Evolutionary conservation across 2,113 vertebrate genomes (phyloP).

Genomic region (Cryptomyrus ogoouensis): DNA sequence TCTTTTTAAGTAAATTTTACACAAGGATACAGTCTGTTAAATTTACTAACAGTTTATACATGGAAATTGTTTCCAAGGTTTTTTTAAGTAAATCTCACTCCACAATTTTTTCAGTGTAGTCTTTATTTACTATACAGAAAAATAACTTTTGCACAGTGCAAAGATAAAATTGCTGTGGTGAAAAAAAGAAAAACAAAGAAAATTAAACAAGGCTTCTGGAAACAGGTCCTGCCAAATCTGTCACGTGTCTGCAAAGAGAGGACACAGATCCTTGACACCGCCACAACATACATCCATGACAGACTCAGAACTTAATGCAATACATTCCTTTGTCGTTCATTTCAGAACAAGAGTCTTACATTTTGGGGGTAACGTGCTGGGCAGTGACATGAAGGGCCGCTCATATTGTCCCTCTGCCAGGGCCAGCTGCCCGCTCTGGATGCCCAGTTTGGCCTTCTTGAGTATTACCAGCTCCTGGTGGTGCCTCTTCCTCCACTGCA

Average conservation of each 20-base stretch:
- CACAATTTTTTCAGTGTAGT: background rate
- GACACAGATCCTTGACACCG: background rate
- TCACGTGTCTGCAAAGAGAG: background rate
- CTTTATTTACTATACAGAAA: background rate
- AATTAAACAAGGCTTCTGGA: background rate
- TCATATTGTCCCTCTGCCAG: background rate
- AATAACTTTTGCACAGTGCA: background rate
- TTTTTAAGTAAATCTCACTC: background rate
- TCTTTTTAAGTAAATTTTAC: background rate
- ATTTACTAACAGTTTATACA: background rate
- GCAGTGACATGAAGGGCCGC: background rate
- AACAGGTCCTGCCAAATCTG: background rate
- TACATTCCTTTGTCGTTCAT: background rate
- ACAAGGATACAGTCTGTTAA: background rate
- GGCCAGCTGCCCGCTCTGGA: background rate
- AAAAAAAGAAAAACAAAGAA: background rate
- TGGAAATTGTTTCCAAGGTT: background rate
- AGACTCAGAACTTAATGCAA: background rate
- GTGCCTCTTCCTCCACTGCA: background rate
- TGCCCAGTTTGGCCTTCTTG: background rate
- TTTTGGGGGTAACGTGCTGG: background rate
- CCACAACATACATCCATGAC: background rate
- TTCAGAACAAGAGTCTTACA: background rate
- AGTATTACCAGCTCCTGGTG: background rate
- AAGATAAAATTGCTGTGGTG: background rate